Base-by-base conservation (phyloP, 23 tunicate genomes). In the Aplidium turbinatum region DNA sequence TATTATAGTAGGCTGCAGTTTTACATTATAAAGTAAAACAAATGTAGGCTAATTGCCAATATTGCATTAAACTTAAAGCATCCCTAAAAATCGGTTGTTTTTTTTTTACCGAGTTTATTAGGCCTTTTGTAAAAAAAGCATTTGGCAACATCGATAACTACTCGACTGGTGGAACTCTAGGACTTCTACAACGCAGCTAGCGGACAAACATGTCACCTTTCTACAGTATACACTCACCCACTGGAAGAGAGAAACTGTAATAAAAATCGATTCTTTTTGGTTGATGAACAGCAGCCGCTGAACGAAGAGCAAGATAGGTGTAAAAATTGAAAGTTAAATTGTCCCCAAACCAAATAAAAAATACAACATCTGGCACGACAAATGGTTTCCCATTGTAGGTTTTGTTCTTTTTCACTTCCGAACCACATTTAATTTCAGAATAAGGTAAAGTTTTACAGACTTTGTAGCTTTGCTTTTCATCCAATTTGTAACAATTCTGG, bases 221-320 rank as follows among this genome's bases (percentile, higher is more conserved):
- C 16, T 42, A 11, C 50, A 42, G 18, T 26, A 5, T 11, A 4
- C 4, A 46, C 76, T 70, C 35, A 70, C 76, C 76, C 4, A 48
- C 38, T 46, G 76, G 76, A 4, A 70, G 35, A 4, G 58, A 48
- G 35, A 48, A 31, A 45, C 76, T 70, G 76, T 47, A 70, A 28
- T 70, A 70, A 47, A 70, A 47, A 27, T 70, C 58, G 20, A 70
- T 70, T 70, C 58, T 47, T 28, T 70, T 45, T 2, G 76, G 76
- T 24, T 70, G 57, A 20, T 70, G 76, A 70, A 70, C 48, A 4
- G 58, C 58, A 9, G 76, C 76, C 16, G 58, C 76, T 16, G 76
- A 70, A 46, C 76, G 58, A 47, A 70, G 58, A 5, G 76, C 76
- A 58, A 70, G 28, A 38, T 70, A 70, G 36, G 47, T 70, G 76